Evolutionary conservation across 2,113 vertebrate species (phyloP).

Genomic region (Larimichthys polyactis): DNA sequence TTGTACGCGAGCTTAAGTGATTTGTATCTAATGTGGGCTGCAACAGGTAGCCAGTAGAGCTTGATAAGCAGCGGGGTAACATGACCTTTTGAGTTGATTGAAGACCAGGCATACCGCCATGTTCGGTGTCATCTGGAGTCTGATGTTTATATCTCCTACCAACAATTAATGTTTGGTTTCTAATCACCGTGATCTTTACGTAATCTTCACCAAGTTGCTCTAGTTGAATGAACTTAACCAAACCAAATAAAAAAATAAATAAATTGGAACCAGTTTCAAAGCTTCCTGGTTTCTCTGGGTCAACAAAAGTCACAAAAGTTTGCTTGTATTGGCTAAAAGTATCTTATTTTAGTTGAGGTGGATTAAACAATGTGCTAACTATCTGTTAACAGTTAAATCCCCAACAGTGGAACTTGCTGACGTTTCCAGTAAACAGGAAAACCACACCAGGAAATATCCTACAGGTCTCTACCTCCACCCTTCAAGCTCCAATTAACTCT

Average conservation of each 20-base stretch:
- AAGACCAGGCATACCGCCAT: no score
- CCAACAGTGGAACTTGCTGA: not conserved
- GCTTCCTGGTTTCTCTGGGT: not conserved
- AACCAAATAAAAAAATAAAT: not conserved
- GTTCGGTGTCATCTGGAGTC: no score
- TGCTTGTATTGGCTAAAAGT: not conserved
- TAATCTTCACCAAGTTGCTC: no score
- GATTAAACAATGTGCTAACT: not conserved
- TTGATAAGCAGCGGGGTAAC: no score
- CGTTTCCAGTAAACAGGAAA: slow-evolving; percentile 17
- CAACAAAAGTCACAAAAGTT: not conserved
- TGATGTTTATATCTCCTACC: no score
- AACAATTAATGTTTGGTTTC: no score
- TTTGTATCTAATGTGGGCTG: no score
- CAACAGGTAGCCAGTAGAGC: no score
- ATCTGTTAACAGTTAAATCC: not conserved
- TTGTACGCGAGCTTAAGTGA: no score
- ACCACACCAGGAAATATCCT: not conserved
- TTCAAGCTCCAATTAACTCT: slow-evolving; percentile 23
- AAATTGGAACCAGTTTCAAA: not conserved
- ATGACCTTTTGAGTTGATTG: no score
- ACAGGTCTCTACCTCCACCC: slow-evolving; percentile 29
- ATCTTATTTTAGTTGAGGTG: no score
- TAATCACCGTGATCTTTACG: no score
- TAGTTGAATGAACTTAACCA: not conserved